These are phyloP conservation scores for Syrphus vitripennis DNA, from an alignment of 2,888 invertebrate species.

Conservation along the genomic window DNA sequence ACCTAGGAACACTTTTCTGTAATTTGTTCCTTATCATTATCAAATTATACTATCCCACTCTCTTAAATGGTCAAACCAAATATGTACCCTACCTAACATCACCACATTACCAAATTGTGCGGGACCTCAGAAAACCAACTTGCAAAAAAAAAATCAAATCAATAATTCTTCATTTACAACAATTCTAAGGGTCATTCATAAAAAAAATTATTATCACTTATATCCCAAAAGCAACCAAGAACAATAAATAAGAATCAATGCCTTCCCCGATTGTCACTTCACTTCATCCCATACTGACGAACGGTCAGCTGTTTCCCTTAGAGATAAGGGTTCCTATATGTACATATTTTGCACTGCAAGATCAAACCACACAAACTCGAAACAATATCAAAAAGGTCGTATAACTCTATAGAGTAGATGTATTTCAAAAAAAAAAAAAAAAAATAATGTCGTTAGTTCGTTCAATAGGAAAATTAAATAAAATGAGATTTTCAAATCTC, in stretches of 20 bases:
- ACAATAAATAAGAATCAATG: background rate
- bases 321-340: slow-evolving; percentile 29
- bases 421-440: slow-evolving; percentile 9
- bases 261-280: background rate
- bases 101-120: background rate
- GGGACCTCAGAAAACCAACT: background rate
- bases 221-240: background rate
- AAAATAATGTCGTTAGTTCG: background rate
- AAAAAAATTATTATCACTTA: background rate
- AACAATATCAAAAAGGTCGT: slow-evolving; percentile 1
- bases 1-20: too few relatives aligned
- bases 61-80: background rate
- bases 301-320: slow-evolving; percentile 8
- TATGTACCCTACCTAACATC: too few relatives aligned
- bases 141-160: background rate
- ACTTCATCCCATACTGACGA: background rate
- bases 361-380: background rate
- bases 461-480: slow-evolving; percentile 7
- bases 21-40: too few relatives aligned
- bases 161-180: background rate
- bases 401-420: background rate
- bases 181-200: slow-evolving; percentile 11
- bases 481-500: slow-evolving; percentile 50
- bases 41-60: background rate
- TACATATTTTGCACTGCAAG: background rate